These are phyloP conservation scores for Gobionotothen gibberifrons DNA, from an alignment of 2,797 vertebrate species.

Conservation along the genomic window DNA sequence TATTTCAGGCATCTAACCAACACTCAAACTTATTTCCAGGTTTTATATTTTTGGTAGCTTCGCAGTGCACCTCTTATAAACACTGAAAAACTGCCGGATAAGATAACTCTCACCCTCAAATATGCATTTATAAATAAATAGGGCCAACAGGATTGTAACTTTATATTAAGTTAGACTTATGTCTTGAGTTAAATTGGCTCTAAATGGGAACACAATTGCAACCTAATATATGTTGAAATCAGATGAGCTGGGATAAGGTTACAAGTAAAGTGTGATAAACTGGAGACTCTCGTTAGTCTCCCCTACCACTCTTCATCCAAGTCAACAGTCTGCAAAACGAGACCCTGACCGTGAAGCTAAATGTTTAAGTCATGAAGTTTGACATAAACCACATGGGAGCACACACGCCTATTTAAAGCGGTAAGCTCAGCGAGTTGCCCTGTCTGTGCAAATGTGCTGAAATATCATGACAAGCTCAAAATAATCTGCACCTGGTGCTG, in stretches of 20 bases:
- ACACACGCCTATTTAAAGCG: constrained; percentile 81
- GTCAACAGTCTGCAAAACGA: constrained; percentile 15
- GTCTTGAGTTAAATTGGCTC: not conserved
- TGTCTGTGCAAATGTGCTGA: constrained; percentile 81
- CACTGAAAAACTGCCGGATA: not conserved
- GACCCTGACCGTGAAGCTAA: constrained; percentile 38
- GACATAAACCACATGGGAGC: constrained; percentile 76
- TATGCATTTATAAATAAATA: not conserved
- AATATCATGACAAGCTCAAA: constrained; percentile 82
- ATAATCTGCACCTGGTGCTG: constrained; percentile 86
- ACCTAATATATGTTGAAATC: not conserved
- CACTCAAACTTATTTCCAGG: no score
- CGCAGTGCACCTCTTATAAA: not conserved
- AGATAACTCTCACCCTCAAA: not conserved
- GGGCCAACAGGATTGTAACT: not conserved
- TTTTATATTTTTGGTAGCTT: constrained; percentile 12
- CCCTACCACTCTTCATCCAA: constrained; percentile 4
- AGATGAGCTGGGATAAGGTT: not conserved
- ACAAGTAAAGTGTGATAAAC: constrained; percentile 1
- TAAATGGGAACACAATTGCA: not conserved
- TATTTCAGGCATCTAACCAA: no score
- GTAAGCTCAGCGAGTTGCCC: constrained; percentile 66
- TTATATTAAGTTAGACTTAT: no score
- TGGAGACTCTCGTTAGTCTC: constrained; percentile 1
- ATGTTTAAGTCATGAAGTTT: constrained; percentile 68